Evolutionary conservation across 53 echinoderm and acorn worm genomes (phyloP).

Genomic region (Mesocentrotus franciscanus): DNA sequence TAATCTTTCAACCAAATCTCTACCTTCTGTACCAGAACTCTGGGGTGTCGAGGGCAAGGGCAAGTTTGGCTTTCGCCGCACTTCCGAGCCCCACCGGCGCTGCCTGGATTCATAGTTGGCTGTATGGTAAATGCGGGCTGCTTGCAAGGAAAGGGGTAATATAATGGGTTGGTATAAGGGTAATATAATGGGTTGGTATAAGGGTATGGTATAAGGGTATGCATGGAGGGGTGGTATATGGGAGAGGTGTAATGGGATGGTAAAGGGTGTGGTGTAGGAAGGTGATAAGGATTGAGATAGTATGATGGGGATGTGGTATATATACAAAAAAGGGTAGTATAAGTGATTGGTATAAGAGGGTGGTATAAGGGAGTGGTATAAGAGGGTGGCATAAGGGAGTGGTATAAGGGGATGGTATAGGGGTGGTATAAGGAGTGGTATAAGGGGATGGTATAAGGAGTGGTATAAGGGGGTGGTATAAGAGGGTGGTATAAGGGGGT

Average conservation of each 20-base stretch:
- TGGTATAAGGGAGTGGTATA: too few relatives aligned
- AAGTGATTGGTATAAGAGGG: too few relatives aligned
- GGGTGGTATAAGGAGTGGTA: too few relatives aligned
- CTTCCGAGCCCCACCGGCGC: slow-evolving; percentile 64
- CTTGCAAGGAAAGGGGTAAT: slow-evolving; percentile 2
- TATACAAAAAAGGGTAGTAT: not conserved
- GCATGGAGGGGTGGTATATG: not conserved
- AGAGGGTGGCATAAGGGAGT: not conserved
- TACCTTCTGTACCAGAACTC: slow-evolving; percentile 54
- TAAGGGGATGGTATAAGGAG: not conserved
- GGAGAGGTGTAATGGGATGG: not conserved
- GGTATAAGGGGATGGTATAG: not conserved
- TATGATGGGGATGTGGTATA: not conserved
- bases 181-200: too few relatives aligned
- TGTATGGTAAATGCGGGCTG: slow-evolving; percentile 54
- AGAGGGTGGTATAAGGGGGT: not conserved
- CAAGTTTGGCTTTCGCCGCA: slow-evolving; percentile 40
- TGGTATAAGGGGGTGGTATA: not conserved
- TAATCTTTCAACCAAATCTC: not conserved
- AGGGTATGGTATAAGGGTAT: not conserved
- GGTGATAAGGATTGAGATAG: not conserved
- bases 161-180: not conserved
- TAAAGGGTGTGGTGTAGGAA: not conserved
- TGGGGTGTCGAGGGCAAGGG: slow-evolving; percentile 48
- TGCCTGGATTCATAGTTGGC: slow-evolving; percentile 55